Conservation (phyloP, 2,797 vertebrate species). For the Aulostomus chinensis region DNA sequence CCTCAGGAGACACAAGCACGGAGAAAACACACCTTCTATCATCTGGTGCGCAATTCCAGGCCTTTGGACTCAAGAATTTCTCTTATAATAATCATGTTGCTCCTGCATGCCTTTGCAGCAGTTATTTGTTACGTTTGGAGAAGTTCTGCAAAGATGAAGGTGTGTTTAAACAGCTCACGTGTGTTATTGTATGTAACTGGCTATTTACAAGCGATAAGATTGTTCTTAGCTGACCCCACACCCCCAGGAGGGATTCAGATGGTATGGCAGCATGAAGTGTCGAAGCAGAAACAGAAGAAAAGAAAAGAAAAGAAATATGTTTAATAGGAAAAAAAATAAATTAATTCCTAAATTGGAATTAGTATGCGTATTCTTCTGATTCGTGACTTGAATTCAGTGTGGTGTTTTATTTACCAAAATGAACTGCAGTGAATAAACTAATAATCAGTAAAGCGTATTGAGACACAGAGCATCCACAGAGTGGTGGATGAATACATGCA, state of each 20-base stretch:
- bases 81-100: neutral
- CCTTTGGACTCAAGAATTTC: neutral
- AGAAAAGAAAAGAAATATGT: neutral
- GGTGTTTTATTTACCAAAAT: too few species aligned
- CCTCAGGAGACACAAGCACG: slow-evolving; percentile 2
- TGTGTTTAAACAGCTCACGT: slow-evolving; percentile 2
- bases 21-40: slow-evolving; percentile 1
- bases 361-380: too few species aligned
- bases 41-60: neutral
- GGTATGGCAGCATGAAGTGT: slow-evolving; percentile 8
- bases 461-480: too few species aligned
- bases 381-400: too few species aligned
- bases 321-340: too few species aligned
- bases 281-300: neutral
- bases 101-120: neutral
- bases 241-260: slow-evolving; percentile 15
- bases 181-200: slow-evolving; percentile 29
- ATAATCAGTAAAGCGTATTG: too few species aligned
- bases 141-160: neutral
- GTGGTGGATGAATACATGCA: too few species aligned
- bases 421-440: too few species aligned
- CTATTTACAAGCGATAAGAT: slow-evolving; percentile 29
- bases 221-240: too few species aligned
- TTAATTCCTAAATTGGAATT: too few species aligned
- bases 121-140: neutral